Percentiles rank a stretch among this genome's conserved stretches.
Conservation (phyloP, 2,888 invertebrate species). For the Cremastinae sp. region DNA sequence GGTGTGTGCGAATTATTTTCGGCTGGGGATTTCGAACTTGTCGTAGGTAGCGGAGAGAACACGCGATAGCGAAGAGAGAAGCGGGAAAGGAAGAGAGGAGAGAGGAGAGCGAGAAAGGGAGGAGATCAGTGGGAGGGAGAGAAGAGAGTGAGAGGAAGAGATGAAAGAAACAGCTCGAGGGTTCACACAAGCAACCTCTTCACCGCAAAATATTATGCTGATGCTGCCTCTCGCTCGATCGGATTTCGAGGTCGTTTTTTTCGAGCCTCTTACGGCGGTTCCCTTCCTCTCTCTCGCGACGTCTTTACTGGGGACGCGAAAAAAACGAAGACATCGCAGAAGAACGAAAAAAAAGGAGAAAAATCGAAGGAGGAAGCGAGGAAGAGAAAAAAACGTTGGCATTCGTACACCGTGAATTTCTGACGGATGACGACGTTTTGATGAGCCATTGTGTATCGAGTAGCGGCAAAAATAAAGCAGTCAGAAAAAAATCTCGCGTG, state of each 20-base stretch:
- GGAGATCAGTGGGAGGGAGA: no score
- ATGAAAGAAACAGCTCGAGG: conserved; percentile 32
- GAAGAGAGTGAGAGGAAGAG: conserved; percentile 21
- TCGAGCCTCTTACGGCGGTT: conserved; percentile 33
- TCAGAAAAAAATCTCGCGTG: neutral
- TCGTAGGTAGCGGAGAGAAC: conserved; percentile 32
- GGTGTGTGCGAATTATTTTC: conserved; percentile 52
- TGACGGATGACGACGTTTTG: conserved; percentile 31
- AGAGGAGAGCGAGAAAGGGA: conserved; percentile 19
- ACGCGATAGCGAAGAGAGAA: conserved; percentile 8
- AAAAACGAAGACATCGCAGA: neutral
- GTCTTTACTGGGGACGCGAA: neutral
- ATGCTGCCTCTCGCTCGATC: conserved; percentile 43
- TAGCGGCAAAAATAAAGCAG: conserved; percentile 14
- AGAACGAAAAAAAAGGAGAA: neutral
- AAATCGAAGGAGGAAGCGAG: neutral
- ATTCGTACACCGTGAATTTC: conserved; percentile 22
- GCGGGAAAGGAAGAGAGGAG: conserved; percentile 13
- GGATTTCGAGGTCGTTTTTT: conserved; percentile 51
- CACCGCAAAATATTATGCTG: conserved; percentile 35
- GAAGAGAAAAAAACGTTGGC: conserved; percentile 10
- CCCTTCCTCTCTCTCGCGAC: conserved; percentile 16
- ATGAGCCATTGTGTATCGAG: conserved; percentile 37
- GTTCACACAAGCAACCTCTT: conserved; percentile 16
- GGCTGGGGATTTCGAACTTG: conserved; percentile 33